Evolutionary conservation across 1,140 invertebrate species (phyloP).

Genomic region (Monochamus saltuarius): DNA sequence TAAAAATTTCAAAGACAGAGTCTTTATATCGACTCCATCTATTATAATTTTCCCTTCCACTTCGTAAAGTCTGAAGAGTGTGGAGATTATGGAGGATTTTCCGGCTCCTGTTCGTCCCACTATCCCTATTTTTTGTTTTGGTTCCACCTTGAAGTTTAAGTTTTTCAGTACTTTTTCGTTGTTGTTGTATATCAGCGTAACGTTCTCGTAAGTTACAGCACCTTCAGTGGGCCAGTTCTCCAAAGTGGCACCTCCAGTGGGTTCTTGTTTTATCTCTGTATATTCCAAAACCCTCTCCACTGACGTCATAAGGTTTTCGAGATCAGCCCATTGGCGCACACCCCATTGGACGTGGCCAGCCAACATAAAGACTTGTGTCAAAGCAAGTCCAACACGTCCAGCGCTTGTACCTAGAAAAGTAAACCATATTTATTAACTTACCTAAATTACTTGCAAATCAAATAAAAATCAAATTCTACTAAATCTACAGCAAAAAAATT

Average conservation of each 20-base stretch:
- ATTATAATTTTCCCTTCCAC: constrained; percentile 62
- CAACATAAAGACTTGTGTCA: constrained; percentile 75
- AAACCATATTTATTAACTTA: no score
- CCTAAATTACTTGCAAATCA: no score
- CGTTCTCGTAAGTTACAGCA: constrained; percentile 55
- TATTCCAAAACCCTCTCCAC: constrained; percentile 61
- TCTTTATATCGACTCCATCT: constrained; percentile 64
- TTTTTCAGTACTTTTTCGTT: constrained; percentile 67
- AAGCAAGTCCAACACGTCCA: constrained; percentile 73
- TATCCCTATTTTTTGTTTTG: constrained; percentile 61
- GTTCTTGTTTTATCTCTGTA: not conserved
- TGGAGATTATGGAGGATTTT: constrained; percentile 76
- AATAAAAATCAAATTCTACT: no score
- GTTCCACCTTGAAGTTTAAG: constrained; percentile 61
- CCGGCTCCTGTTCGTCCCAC: constrained; percentile 57
- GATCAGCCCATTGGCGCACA: constrained; percentile 80
- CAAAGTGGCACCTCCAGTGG: constrained; percentile 44
- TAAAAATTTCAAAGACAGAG: constrained; percentile 62
- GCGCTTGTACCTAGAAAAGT: constrained; percentile 39
- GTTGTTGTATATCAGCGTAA: constrained; percentile 65
- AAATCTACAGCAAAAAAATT: no score
- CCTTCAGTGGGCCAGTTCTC: constrained; percentile 51
- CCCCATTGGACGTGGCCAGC: constrained; percentile 82
- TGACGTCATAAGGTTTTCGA: constrained; percentile 85
- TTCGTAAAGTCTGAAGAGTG: constrained; percentile 71